Conservation (phyloP, 2,797 vertebrate species). For the Clarias platycephalus region DNA sequence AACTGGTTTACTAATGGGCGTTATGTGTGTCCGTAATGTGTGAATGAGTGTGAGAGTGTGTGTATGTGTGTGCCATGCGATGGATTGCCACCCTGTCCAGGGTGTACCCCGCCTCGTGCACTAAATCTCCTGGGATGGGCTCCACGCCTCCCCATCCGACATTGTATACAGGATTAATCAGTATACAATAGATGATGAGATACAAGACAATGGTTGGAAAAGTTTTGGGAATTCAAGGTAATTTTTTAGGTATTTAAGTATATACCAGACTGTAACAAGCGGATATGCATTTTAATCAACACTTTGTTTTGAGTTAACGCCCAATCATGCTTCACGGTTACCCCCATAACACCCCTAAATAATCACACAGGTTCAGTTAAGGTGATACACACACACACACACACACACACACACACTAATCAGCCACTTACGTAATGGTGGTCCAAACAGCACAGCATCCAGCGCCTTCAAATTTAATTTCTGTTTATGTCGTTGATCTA, state of each 20-base stretch:
- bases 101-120: too few species aligned
- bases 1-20: too few species aligned
- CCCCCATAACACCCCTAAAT: too few species aligned
- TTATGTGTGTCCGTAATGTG: too few species aligned
- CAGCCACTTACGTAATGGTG: conserved; percentile 86
- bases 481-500: conserved; percentile 94
- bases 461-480: conserved; percentile 95
- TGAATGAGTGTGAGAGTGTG: too few species aligned
- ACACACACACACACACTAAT: background rate
- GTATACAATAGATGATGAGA: too few species aligned
- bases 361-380: background rate
- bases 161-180: too few species aligned
- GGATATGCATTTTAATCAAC: background rate
- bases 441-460: conserved; percentile 95
- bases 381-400: background rate
- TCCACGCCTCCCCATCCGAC: too few species aligned
- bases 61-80: too few species aligned
- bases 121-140: too few species aligned
- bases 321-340: background rate
- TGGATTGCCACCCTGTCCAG: too few species aligned
- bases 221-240: background rate
- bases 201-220: background rate
- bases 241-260: background rate
- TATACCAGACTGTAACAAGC: background rate
- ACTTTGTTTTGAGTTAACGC: background rate